Percentiles rank a stretch among this genome's conserved stretches.
phyloP scores from a whole-genome alignment of 2,888 invertebrate genomes.

The Amorpha juglandis region DNA sequence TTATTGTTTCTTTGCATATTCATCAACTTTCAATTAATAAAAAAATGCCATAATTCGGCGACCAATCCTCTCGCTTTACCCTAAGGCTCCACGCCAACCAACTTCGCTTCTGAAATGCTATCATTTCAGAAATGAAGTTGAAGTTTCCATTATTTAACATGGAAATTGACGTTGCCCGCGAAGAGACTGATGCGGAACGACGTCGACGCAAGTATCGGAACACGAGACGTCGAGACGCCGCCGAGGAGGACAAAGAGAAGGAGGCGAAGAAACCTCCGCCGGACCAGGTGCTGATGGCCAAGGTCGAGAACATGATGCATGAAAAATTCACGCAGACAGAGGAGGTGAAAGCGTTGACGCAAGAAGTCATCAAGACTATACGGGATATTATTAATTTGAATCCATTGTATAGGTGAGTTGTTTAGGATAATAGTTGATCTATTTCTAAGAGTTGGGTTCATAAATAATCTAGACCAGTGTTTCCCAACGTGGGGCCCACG shows the following conservation, averaged over 20 bases:
- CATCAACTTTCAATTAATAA: neutral
- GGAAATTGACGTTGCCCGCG: conserved; percentile 92
- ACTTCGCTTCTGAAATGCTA: conserved; percentile 76
- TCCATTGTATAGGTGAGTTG: conserved; percentile 90
- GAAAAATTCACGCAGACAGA: conserved; percentile 95
- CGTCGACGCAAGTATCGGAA: conserved; percentile 79
- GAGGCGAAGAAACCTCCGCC: conserved; percentile 55
- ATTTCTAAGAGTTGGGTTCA: too few relatives aligned
- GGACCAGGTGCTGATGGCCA: conserved; percentile 91
- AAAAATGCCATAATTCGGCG: neutral
- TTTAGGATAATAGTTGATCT: too few relatives aligned
- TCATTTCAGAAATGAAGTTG: conserved; percentile 88
- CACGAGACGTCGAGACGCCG: conserved; percentile 55
- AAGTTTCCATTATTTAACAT: conserved; percentile 93
- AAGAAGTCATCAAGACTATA: conserved; percentile 98
- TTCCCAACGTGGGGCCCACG: too few relatives aligned
- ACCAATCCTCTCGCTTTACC: neutral
- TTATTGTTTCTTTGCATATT: too few relatives aligned
- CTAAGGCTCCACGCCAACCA: conserved; percentile 21
- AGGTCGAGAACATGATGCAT: conserved; percentile 96
- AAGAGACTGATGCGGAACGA: conserved; percentile 87
- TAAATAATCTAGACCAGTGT: too few relatives aligned
- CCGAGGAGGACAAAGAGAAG: conserved; percentile 39
- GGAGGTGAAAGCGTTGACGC: conserved; percentile 97
- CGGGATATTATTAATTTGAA: conserved; percentile 98